Evolutionary conservation across 2,888 invertebrate genomes (phyloP).

Genomic region (Physocephala rufipes): DNA sequence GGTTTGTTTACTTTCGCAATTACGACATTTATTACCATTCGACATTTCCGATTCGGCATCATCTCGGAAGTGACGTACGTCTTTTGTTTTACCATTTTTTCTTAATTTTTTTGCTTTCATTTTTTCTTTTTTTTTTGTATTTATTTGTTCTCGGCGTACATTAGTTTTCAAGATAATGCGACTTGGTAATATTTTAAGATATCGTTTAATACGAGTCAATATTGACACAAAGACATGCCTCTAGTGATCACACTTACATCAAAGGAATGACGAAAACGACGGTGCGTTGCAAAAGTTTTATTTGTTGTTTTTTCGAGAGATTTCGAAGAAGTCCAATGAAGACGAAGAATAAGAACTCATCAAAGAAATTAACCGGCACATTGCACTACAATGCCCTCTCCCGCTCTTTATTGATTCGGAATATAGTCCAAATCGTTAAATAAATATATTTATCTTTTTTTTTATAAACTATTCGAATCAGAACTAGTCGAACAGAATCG

Average conservation of each 20-base stretch:
- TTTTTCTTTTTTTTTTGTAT: neutral
- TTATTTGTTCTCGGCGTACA: slow-evolving; percentile 42
- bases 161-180: slow-evolving; percentile 40
- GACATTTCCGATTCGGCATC: slow-evolving; percentile 39
- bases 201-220: slow-evolving; percentile 43
- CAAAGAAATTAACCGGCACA: too few relatives aligned
- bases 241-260: slow-evolving; percentile 34
- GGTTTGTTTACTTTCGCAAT: slow-evolving; percentile 51
- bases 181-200: slow-evolving; percentile 40
- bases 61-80: slow-evolving; percentile 24
- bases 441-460: too few relatives aligned
- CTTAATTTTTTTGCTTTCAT: neutral
- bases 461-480: too few relatives aligned
- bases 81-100: slow-evolving; percentile 18
- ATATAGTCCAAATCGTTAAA: too few relatives aligned
- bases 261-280: slow-evolving; percentile 34
- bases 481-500: neutral
- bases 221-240: slow-evolving; percentile 39
- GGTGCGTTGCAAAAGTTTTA: slow-evolving; percentile 33
- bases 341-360: slow-evolving; percentile 21
- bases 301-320: neutral
- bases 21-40: too few relatives aligned
- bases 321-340: slow-evolving; percentile 36
- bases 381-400: neutral
- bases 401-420: too few relatives aligned